Evolutionary conservation across 2,797 vertebrate species (phyloP).

Genomic region (Hemitrygon akajei): DNA sequence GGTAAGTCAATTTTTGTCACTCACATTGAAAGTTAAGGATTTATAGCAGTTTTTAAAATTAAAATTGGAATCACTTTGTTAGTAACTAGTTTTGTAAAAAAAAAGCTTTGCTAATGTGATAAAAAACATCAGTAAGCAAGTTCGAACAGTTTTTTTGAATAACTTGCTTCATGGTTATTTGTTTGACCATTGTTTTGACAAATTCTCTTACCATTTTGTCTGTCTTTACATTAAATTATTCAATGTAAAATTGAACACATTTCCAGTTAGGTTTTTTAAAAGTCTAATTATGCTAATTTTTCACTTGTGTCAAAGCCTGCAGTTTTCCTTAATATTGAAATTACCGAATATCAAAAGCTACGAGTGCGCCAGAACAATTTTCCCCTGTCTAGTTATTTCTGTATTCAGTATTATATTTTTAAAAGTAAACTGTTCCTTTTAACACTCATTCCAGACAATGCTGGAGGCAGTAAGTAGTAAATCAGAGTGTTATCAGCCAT

Average conservation of each 20-base stretch:
- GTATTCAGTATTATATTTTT: not conserved
- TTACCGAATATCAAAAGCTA: too few relatives aligned
- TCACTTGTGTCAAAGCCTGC: not conserved
- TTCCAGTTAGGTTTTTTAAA: not conserved
- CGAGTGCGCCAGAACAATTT: not conserved
- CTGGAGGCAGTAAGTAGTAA: constrained; percentile 24
- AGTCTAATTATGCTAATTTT: not conserved
- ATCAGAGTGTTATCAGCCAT: constrained; percentile 32
- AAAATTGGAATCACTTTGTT: not conserved
- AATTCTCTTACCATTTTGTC: not conserved
- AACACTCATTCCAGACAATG: not conserved
- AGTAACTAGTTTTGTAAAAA: not conserved
- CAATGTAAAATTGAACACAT: not conserved
- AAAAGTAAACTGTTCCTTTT: not conserved
- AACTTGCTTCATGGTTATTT: not conserved
- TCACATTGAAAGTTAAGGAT: not conserved
- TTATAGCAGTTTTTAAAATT: not conserved
- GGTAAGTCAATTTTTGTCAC: not conserved
- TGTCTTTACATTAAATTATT: not conserved
- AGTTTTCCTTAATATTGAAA: too few relatives aligned
- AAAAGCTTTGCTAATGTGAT: not conserved
- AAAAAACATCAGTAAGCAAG: not conserved
- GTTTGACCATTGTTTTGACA: not conserved
- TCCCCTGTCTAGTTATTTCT: not conserved
- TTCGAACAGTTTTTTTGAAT: not conserved